Evolutionary conservation across 2,113 vertebrate species (phyloP).

Genomic region (Cheirogaleus medius): DNA sequence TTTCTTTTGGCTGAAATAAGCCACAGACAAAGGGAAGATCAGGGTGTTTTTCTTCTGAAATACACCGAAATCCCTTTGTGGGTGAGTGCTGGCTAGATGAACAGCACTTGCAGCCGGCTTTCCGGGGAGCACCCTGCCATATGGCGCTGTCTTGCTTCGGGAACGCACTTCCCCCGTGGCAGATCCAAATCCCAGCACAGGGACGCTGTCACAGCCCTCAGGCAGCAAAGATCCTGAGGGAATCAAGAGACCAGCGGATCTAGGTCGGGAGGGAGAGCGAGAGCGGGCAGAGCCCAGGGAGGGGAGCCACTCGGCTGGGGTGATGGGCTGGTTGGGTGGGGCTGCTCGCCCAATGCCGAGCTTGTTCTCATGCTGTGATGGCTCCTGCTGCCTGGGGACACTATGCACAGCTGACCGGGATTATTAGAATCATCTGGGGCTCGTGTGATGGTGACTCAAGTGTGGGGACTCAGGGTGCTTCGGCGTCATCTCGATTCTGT

Average conservation of each 20-base stretch:
- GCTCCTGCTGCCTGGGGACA: no score
- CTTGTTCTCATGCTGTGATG: not conserved
- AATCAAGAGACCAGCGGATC: not conserved
- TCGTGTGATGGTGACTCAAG: not conserved
- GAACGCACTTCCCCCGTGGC: not conserved
- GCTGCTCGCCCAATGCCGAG: not conserved
- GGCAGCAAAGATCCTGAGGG: not conserved
- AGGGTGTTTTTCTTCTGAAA: not conserved
- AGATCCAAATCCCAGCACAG: not conserved
- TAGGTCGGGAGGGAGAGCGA: not conserved
- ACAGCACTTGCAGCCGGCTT: not conserved
- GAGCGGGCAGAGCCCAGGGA: not conserved
- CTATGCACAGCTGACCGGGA: no score
- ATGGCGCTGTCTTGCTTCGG: not conserved
- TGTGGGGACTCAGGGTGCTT: not conserved
- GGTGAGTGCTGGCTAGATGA: not conserved
- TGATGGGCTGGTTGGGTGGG: not conserved
- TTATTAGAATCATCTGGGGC: not conserved
- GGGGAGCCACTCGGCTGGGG: not conserved
- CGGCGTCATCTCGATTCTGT: not conserved
- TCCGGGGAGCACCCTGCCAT: not conserved
- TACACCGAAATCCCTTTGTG: not conserved
- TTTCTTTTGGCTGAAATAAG: slow-evolving; percentile 17
- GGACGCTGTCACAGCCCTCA: not conserved
- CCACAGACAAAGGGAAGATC: not conserved